A percentile compares a stretch with the other conserved stretches of the same genome.
phyloP scores from a whole-genome alignment of 2,797 vertebrate genomes.

The Echiichthys vipera region DNA sequence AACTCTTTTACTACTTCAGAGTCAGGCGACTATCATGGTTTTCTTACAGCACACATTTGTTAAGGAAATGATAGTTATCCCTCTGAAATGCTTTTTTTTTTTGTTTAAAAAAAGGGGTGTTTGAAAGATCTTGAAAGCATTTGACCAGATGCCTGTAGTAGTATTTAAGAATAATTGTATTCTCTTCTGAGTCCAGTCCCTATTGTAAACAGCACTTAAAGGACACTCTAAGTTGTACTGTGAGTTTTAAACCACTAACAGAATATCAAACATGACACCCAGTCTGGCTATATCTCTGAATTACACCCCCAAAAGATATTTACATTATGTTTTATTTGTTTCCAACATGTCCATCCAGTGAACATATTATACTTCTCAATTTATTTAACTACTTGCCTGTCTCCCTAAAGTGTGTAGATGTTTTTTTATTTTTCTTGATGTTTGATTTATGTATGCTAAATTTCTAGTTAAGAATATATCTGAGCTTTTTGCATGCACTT shows the following conservation, averaged over 20 bases:
- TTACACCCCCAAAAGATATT: not conserved
- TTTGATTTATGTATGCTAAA: not conserved
- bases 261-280: slow-evolving; percentile 6
- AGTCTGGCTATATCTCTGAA: slow-evolving; percentile 9
- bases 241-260: not conserved
- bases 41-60: slow-evolving; percentile 60
- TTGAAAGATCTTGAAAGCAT: slow-evolving; percentile 17
- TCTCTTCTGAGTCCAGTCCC: slow-evolving; percentile 15
- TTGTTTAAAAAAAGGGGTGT: not conserved
- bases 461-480: not conserved
- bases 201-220: slow-evolving; percentile 15
- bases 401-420: not conserved
- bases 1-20: slow-evolving; percentile 59
- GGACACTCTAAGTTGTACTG: not conserved
- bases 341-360: slow-evolving; percentile 6
- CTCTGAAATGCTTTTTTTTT: slow-evolving; percentile 40
- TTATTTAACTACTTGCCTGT: not conserved
- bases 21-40: slow-evolving; percentile 33
- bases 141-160: slow-evolving; percentile 9
- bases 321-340: no score
- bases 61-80: slow-evolving; percentile 54
- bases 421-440: not conserved
- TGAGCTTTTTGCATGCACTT: not conserved
- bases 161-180: slow-evolving; percentile 1
- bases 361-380: slow-evolving; percentile 4